Evolutionary conservation across 2,888 invertebrate species (phyloP), one percentile per base, ranked within the genome.

Genomic region (Callinectes sapidus): DNA sequence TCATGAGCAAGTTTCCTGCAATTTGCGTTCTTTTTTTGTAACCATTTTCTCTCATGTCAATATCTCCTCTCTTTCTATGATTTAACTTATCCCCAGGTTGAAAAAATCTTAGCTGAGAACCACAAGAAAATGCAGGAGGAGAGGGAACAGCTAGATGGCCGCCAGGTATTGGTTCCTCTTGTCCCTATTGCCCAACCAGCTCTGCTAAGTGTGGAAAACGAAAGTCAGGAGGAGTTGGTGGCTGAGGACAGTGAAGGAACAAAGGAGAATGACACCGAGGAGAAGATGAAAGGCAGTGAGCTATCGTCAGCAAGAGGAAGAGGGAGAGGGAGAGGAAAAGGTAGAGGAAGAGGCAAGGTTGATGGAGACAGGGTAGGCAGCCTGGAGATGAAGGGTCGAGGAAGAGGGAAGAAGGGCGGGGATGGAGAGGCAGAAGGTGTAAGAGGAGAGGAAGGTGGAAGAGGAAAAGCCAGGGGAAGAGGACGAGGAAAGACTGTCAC

Each of bases 71-170:
- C 61, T 5, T 61, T 16, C 61, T 61, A 2, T 61, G 2, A 23
- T 23, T 23, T 16, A 5, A 23, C 23, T 61, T 18, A 61, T 90
- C 77, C 61, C 16, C 95, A 95, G 93, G 95, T 95, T 13, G 95
- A 95, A 92, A 95, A 95, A 90, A 95, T 95, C 54, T 95, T 95
- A 87, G 95, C 95, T 10, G 95, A 95, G 92, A 95, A 95, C 94
- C 95, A 95, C 91, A 95, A 95, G 94, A 95, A 95, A 95, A 94
- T 95, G 54, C 95, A 95, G 92, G 94, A 95, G 55, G 95, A 95
- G 94, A 95, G 95, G 87, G 95, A 95, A 94, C 92, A 95, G 87
- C 95, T 95, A 94, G 94, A 94, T 48, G 90, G 87, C 28, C 93
- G 88, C 23, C 91, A 94, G 28, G 85, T 71, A 85, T 23, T 88